Evolutionary conservation across 2,888 invertebrate species (phyloP), one percentile per base, ranked within the genome.

Genomic region (Dromius quadrimaculatus): DNA sequence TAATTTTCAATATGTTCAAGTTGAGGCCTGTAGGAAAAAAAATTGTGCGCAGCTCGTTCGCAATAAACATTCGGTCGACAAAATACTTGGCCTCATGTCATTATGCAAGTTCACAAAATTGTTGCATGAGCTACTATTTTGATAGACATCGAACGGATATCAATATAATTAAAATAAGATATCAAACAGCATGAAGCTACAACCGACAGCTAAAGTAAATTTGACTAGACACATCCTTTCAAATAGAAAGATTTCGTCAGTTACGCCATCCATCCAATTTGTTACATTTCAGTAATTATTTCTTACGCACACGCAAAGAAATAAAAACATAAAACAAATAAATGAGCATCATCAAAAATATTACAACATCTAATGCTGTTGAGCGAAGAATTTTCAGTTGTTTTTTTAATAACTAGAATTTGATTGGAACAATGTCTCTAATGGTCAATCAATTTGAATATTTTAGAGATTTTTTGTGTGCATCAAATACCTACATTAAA

Each of bases 181-280:
- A 54, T 23, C 50, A 28, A 13, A 23, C 32, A 28, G 50, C 28
- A 28, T 28, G 28, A 28, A 28, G 28, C 6, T n/a, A 11, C 28
- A 54, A 28, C 32, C 50, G 23, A 15, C 13, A 11, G 2, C 15
- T 41, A 13, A 41, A 41, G 15, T 41, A 41, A 41, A 28, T 28
- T 54, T 54, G 50, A 54, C 28, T 54, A 54, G 50, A 54, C 11
- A 54, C 50, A 54, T 54, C 50, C 50, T 54, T 17, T 8, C 3
- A 28, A 54, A 13, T 1, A 41, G 41, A 28, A 54, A 23, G 50
- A 32, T 54, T 54, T 54, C 28, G 32, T 13, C 23, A 54, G 23
- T 43, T 8, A 19, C 15, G 15, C 19, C n/a, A 19, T 19, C 8
- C 43, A 8, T 3, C 8, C 17, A 43, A 19, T 43, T 43, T 19